These are phyloP conservation scores for Lethocerus indicus DNA, from an alignment of 1,140 invertebrate species.

Conservation along the genomic window DNA sequence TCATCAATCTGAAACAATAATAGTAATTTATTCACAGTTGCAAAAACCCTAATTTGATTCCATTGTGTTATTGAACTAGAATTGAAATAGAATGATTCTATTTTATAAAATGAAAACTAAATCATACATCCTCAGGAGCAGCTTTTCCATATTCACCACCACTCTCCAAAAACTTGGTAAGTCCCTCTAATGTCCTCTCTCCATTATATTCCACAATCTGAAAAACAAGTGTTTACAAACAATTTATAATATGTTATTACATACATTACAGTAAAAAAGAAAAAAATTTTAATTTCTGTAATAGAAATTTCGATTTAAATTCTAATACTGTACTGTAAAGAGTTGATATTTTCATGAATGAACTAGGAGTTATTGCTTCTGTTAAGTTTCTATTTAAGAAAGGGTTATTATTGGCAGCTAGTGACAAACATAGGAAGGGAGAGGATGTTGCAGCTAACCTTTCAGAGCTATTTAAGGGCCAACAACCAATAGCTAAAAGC, in stretches of 20 bases:
- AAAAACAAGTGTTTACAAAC: constrained; percentile 15
- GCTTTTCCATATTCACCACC: constrained; percentile 46
- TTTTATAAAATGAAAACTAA: no score
- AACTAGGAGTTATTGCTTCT: no score
- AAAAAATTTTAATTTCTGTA: constrained; percentile 12
- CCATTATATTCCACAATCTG: constrained; percentile 84
- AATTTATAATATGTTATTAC: constrained; percentile 4
- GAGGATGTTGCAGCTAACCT: no score
- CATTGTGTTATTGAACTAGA: background rate
- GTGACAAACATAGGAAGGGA: no score
- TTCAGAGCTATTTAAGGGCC: no score
- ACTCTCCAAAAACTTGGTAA: constrained; percentile 82
- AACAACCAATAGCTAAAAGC: no score
- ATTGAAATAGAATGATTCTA: constrained; percentile 1
- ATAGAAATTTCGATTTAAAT: background rate
- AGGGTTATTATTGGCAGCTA: no score
- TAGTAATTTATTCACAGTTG: background rate
- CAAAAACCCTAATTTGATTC: constrained; percentile 19
- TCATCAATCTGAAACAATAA: constrained; percentile 30
- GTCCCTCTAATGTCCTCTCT: constrained; percentile 83
- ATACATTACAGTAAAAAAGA: constrained; percentile 8
- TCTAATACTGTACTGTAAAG: background rate
- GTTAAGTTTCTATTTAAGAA: no score
- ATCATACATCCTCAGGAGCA: constrained; percentile 24
- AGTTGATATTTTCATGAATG: background rate